phyloP scores from a whole-genome alignment of 2,888 invertebrate species.

The Chaitophorus viminalis region DNA sequence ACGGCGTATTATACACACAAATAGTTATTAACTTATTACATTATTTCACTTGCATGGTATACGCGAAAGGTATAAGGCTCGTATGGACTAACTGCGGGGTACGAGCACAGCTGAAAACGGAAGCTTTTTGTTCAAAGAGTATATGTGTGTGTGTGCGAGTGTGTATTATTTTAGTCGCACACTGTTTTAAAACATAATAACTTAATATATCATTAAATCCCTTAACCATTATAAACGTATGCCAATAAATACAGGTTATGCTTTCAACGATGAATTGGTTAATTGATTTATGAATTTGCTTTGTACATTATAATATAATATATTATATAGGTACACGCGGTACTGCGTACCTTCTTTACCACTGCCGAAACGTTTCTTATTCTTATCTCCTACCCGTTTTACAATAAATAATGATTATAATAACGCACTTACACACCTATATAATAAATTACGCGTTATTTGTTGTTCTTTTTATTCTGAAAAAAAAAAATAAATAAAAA shows the following conservation, averaged over 20 bases:
- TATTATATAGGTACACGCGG: neutral
- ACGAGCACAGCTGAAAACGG: no score
- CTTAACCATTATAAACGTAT: constrained; percentile 13
- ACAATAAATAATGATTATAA: constrained; percentile 54
- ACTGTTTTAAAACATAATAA: neutral
- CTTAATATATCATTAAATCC: neutral
- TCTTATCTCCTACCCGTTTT: neutral
- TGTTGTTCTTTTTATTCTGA: neutral
- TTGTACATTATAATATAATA: no score
- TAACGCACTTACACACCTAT: constrained; percentile 29
- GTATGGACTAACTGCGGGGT: no score
- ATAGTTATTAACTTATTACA: no score
- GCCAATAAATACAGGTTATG: constrained; percentile 44
- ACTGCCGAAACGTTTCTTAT: neutral
- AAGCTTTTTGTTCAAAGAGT: neutral
- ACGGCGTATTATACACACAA: no score
- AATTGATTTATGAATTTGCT: constrained; percentile 49
- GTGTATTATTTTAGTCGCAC: neutral
- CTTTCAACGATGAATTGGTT: constrained; percentile 21
- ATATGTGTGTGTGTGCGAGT: neutral
- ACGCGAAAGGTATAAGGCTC: no score
- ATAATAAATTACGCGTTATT: constrained; percentile 45
- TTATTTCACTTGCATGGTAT: no score
- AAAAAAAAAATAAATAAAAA: no score
- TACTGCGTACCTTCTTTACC: neutral